phyloP scores from a whole-genome alignment of 2,113 vertebrate species.

The Anolis sagrei region DNA sequence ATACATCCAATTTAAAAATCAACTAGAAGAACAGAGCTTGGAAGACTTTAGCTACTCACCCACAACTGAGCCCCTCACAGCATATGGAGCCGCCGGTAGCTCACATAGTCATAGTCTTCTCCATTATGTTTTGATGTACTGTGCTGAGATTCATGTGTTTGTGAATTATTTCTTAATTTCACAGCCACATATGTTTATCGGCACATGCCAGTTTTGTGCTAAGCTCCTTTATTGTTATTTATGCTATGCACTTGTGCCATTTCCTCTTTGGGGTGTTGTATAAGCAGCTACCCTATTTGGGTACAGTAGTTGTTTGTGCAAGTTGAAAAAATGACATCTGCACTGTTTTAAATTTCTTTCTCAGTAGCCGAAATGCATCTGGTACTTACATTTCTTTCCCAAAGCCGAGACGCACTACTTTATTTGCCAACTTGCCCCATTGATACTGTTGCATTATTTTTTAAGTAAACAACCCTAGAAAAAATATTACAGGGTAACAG shows the following conservation, averaged over 20 bases:
- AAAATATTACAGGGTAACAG: neutral
- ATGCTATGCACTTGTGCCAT: neutral
- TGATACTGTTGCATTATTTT: constrained; percentile 4
- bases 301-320: neutral
- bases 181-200: neutral
- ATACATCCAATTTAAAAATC: neutral
- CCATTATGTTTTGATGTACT: neutral
- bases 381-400: neutral
- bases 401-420: constrained; percentile 5
- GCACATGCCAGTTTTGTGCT: neutral
- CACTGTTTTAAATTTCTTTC: neutral
- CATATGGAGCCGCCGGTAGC: neutral
- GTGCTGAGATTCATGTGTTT: neutral
- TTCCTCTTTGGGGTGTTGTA: neutral
- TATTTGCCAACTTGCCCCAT: neutral
- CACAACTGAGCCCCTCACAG: neutral
- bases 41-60: neutral
- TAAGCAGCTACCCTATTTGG: neutral
- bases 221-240: neutral
- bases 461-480: neutral
- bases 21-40: neutral
- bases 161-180: neutral
- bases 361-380: constrained; percentile 14
- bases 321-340: constrained; percentile 12
- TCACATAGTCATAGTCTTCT: neutral